Evolutionary conservation across 2,797 vertebrate genomes (phyloP).

Genomic region (Enteromius anoplus): DNA sequence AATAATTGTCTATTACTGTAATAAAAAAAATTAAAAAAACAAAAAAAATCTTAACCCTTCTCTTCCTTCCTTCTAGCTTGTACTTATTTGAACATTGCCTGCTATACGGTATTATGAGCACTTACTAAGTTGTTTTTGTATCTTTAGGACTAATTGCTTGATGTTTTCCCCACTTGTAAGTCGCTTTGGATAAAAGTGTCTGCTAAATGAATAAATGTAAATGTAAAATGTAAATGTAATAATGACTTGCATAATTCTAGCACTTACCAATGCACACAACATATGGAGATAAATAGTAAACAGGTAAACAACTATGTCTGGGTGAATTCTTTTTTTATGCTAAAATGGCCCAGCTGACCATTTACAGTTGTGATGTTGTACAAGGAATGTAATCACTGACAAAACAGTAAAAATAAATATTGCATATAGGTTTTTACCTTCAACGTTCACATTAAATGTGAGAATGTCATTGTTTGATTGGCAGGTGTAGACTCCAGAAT

Average conservation of each 20-base stretch:
- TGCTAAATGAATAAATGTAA: too few relatives aligned
- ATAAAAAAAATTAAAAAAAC: too few relatives aligned
- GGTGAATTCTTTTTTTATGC: background rate
- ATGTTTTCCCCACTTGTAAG: too few relatives aligned
- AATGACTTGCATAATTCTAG: background rate
- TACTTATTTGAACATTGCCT: too few relatives aligned
- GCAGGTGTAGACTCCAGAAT: conserved; percentile 77
- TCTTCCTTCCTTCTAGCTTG: too few relatives aligned
- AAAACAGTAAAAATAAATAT: background rate
- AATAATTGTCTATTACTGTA: background rate
- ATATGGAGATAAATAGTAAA: background rate
- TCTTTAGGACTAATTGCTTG: too few relatives aligned
- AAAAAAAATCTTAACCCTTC: too few relatives aligned
- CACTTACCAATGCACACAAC: background rate
- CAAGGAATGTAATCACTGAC: background rate
- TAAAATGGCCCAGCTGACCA: background rate
- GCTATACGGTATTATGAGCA: too few relatives aligned
- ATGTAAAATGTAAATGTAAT: too few relatives aligned
- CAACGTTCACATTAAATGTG: conserved; percentile 73
- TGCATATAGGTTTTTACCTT: conserved; percentile 61
- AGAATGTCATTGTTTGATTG: conserved; percentile 68
- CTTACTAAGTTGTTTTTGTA: too few relatives aligned
- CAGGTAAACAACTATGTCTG: background rate
- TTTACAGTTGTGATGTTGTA: background rate
- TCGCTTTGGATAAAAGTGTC: too few relatives aligned